Conservation (phyloP, 2,888 invertebrate genomes). For the Nycteola revayana region DNA sequence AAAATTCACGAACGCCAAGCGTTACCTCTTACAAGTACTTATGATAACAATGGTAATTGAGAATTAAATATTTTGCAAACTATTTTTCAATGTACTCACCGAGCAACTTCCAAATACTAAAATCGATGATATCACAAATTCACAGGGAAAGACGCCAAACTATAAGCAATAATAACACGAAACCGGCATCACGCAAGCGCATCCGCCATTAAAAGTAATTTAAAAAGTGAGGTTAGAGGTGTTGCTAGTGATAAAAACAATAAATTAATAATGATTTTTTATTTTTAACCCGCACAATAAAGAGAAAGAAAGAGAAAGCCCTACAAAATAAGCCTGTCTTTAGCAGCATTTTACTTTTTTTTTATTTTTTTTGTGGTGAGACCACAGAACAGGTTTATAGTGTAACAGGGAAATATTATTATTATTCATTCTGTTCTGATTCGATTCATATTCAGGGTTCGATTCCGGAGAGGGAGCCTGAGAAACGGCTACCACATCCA, state of each 20-base stretch:
- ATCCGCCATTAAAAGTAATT: conserved; percentile 65
- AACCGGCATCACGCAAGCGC: conserved; percentile 82
- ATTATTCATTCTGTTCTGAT: too few species aligned
- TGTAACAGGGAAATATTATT: too few species aligned
- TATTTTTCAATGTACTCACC: conserved; percentile 43
- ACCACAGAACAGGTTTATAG: too few species aligned
- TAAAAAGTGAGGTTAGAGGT: conserved; percentile 52
- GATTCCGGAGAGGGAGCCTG: too few species aligned
- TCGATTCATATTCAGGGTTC: too few species aligned
- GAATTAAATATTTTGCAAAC: conserved; percentile 2
- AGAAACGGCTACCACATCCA: too few species aligned
- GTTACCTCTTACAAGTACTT: conserved; percentile 30
- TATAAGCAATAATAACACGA: conserved; percentile 71
- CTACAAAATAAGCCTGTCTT: too few species aligned
- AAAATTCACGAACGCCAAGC: conserved; percentile 58
- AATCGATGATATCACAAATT: conserved; percentile 53
- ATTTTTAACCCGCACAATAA: too few species aligned
- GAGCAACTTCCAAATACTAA: conserved; percentile 38
- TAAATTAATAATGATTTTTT: too few species aligned
- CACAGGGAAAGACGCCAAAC: conserved; percentile 68
- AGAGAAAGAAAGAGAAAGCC: too few species aligned
- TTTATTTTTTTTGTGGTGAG: too few species aligned
- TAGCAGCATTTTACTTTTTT: too few species aligned
- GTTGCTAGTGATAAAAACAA: conserved; percentile 39
- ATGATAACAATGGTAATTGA: conserved; percentile 14